Conservation (phyloP, 2,797 vertebrate species). For the Aplochiton taeniatus region DNA sequence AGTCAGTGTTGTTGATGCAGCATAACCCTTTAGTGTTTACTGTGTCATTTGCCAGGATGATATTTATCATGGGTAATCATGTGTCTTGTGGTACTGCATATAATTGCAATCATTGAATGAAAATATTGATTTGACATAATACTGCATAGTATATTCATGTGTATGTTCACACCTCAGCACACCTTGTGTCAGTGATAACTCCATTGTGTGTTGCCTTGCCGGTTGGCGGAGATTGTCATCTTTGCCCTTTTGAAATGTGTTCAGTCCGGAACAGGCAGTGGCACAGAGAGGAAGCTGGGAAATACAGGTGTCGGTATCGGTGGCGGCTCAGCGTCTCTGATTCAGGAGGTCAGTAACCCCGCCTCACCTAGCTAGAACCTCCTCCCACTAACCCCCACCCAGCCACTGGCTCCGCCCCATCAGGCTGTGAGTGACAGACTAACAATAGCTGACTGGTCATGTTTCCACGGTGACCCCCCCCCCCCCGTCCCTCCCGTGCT, state of each 20-base stretch:
- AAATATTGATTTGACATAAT: neutral
- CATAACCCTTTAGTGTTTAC: neutral
- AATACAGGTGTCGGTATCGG: slow-evolving; percentile 47
- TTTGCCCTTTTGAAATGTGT: slow-evolving; percentile 57
- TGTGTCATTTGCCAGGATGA: neutral
- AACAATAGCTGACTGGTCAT: slow-evolving; percentile 52
- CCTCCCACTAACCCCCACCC: slow-evolving; percentile 6
- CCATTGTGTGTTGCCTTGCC: neutral
- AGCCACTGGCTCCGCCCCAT: slow-evolving; percentile 6
- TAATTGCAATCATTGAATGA: neutral
- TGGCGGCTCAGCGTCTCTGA: slow-evolving; percentile 57
- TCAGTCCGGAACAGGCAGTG: slow-evolving; percentile 56
- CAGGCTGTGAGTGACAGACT: slow-evolving; percentile 39
- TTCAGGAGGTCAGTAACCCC: slow-evolving; percentile 63
- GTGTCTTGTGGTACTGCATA: neutral
- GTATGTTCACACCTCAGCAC: neutral
- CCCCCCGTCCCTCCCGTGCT: slow-evolving; percentile 18
- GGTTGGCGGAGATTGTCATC: slow-evolving; percentile 36
- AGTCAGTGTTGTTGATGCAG: neutral
- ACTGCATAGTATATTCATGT: neutral
- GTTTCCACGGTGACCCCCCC: slow-evolving; percentile 32
- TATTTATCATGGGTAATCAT: neutral
- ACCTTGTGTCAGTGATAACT: neutral
- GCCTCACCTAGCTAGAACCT: slow-evolving; percentile 20
- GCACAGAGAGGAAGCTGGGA: slow-evolving; percentile 50